phyloP scores from a whole-genome alignment of 2,797 vertebrate species.

The Peromyscus attwateri region DNA sequence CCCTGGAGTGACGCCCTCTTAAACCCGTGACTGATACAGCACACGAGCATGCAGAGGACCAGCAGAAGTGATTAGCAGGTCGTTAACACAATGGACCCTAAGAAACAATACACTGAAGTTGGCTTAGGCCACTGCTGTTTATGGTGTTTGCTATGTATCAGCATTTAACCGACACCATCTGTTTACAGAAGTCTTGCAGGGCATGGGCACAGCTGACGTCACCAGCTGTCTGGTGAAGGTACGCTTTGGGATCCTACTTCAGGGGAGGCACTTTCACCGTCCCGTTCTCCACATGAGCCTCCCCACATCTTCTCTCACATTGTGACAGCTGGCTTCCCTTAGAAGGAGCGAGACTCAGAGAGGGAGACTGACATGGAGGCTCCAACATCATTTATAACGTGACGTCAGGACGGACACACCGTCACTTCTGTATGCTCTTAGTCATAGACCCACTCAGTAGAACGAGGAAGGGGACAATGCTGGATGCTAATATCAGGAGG shows the following conservation, averaged over 20 bases:
- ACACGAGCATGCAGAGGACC: neutral
- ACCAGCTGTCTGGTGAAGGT: neutral
- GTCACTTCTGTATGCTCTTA: neutral
- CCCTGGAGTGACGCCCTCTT: neutral
- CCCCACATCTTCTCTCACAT: neutral
- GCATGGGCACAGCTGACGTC: neutral
- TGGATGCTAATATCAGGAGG: neutral
- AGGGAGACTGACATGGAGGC: neutral
- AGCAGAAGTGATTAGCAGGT: neutral
- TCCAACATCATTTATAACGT: neutral
- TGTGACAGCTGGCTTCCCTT: neutral
- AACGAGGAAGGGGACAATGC: neutral
- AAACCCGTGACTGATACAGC: neutral
- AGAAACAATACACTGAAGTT: neutral
- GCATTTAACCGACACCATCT: neutral
- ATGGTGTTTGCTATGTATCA: neutral
- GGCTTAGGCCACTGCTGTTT: neutral
- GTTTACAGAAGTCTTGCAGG: neutral
- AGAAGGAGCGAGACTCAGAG: neutral
- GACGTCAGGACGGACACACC: neutral
- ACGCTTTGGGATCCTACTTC: neutral
- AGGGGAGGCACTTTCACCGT: neutral
- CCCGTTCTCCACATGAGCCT: neutral
- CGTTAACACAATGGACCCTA: neutral
- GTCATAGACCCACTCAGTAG: neutral